Evolutionary conservation across 2,113 vertebrate species (phyloP).

Genomic region (Balaeniceps rex): DNA sequence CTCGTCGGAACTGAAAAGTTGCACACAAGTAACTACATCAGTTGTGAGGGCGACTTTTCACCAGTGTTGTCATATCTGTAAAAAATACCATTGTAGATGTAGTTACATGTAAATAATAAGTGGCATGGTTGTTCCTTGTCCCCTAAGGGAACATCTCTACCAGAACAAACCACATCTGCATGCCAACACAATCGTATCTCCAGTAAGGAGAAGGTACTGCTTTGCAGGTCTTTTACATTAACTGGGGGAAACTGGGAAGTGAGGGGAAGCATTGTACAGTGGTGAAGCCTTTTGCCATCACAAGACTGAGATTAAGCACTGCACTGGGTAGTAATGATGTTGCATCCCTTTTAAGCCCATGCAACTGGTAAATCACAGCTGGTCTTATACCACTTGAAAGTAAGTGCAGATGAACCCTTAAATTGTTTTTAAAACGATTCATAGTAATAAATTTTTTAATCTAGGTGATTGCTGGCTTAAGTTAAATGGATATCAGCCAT

Average conservation of each 20-base stretch:
- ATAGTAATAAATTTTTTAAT: background rate
- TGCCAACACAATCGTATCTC: background rate
- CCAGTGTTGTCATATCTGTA: background rate
- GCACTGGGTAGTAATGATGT: background rate
- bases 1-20: background rate
- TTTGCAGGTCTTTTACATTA: background rate
- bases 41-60: background rate
- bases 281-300: background rate
- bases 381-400: background rate
- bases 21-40: background rate
- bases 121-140: background rate
- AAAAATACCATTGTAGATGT: background rate
- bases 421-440: background rate
- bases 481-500: background rate
- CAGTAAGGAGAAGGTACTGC: background rate
- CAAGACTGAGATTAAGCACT: background rate
- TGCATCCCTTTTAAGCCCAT: background rate
- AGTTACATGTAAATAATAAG: background rate
- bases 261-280: background rate
- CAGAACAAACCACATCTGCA: background rate
- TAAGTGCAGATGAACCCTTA: background rate
- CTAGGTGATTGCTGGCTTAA: background rate
- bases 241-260: background rate
- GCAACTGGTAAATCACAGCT: background rate
- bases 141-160: background rate